Percentiles rank a stretch among this genome's conserved stretches.
Conservation (phyloP, 2,888 invertebrate species). For the Ectemnius cavifrons region DNA sequence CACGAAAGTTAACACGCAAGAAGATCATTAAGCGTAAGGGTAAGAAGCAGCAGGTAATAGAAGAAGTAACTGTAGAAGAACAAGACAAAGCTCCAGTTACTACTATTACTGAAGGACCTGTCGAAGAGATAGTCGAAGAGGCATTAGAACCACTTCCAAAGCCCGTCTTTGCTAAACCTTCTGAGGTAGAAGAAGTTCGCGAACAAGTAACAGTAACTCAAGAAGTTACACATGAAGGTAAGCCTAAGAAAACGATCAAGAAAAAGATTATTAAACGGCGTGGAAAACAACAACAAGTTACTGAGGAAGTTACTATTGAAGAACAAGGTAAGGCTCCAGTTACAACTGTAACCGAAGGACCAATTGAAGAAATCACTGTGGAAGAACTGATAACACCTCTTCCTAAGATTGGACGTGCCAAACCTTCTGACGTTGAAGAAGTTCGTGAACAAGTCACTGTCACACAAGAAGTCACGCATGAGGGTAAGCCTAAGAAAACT, state of each 20-base stretch:
- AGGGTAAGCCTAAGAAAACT: slow-evolving; percentile 43
- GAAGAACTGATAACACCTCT: slow-evolving; percentile 47
- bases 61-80: slow-evolving; percentile 65
- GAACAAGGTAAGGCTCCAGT: slow-evolving; percentile 51
- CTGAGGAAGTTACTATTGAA: slow-evolving; percentile 66
- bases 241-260: slow-evolving; percentile 67
- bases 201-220: slow-evolving; percentile 68
- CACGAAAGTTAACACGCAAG: slow-evolving; percentile 60
- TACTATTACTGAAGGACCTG: slow-evolving; percentile 46
- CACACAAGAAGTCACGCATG: slow-evolving; percentile 62
- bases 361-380: slow-evolving; percentile 43
- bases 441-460: slow-evolving; percentile 65
- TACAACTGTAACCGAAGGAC: slow-evolving; percentile 65
- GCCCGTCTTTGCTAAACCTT: slow-evolving; percentile 70
- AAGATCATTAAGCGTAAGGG: slow-evolving; percentile 40
- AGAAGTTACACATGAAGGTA: slow-evolving; percentile 66
- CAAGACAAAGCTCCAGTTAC: slow-evolving; percentile 60
- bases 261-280: slow-evolving; percentile 74
- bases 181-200: slow-evolving; percentile 59
- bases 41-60: slow-evolving; percentile 54
- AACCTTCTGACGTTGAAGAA: slow-evolving; percentile 71
- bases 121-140: slow-evolving; percentile 73
- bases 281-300: slow-evolving; percentile 75
- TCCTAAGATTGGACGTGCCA: not conserved
- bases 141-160: slow-evolving; percentile 46